Conservation (phyloP, 1,140 invertebrate species). For the Agrilus planipennis region DNA sequence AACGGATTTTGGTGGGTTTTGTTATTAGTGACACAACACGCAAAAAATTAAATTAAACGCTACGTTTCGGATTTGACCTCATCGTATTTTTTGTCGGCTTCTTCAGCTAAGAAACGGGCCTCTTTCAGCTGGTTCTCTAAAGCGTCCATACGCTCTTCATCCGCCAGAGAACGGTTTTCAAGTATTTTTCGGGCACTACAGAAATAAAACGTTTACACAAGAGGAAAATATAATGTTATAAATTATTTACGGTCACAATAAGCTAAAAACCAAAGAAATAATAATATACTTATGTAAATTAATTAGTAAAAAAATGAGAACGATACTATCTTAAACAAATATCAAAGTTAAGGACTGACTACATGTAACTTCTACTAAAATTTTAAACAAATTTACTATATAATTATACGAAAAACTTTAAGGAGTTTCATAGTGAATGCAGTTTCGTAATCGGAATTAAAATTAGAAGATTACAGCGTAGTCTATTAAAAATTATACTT, state of each 20-base stretch:
- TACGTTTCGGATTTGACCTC: conserved; percentile 60
- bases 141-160: conserved; percentile 99
- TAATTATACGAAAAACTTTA: too few relatives aligned
- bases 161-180: conserved; percentile 98
- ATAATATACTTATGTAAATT: neutral
- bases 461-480: too few relatives aligned
- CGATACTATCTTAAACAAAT: too few relatives aligned
- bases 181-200: conserved; percentile 96
- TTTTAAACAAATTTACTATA: too few relatives aligned
- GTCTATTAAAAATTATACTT: too few relatives aligned
- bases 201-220: conserved; percentile 10
- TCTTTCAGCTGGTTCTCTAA: conserved; percentile 99
- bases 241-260: neutral
- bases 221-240: neutral
- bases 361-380: too few relatives aligned
- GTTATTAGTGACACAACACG: conserved; percentile 13
- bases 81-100: conserved; percentile 99
- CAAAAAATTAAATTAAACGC: conserved; percentile 22
- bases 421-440: too few relatives aligned
- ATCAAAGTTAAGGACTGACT: too few relatives aligned
- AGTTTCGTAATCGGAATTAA: too few relatives aligned
- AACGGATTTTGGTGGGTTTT: too few relatives aligned
- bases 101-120: conserved; percentile 98
- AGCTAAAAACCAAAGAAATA: neutral
- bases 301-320: too few relatives aligned